These are phyloP conservation scores for Coracias cyanogaster DNA, from an alignment of 2,797 vertebrate species.

Conservation along the genomic window DNA sequence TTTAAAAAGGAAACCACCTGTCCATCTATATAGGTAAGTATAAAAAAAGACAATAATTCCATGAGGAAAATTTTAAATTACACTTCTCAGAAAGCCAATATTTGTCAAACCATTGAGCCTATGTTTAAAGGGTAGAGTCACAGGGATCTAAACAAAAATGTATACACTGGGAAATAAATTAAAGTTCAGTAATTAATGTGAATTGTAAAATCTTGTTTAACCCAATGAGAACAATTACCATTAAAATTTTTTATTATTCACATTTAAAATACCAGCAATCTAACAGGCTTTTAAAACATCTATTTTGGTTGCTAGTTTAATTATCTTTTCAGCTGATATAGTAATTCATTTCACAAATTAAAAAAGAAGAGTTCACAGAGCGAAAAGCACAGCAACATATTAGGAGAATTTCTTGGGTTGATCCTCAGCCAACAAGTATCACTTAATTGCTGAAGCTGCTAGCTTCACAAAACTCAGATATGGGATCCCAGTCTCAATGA, in stretches of 20 bases:
- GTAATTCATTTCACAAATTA: constrained; percentile 32
- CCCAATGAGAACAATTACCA: constrained; percentile 31
- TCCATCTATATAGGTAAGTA: neutral
- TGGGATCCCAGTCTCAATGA: neutral
- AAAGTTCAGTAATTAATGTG: constrained; percentile 19
- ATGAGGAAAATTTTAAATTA: neutral
- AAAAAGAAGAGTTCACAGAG: neutral
- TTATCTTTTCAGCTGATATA: constrained; percentile 38
- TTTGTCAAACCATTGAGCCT: neutral
- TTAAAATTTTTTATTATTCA: constrained; percentile 36
- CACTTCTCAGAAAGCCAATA: neutral
- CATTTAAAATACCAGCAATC: constrained; percentile 22
- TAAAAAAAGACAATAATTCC: neutral
- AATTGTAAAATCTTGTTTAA: constrained; percentile 38
- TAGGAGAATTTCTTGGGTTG: neutral
- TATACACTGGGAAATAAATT: neutral
- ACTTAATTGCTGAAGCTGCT: neutral
- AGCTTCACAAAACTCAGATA: neutral
- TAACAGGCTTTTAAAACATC: constrained; percentile 5
- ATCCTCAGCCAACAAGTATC: neutral
- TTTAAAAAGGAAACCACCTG: neutral
- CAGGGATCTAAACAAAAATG: neutral
- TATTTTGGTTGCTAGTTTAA: constrained; percentile 29
- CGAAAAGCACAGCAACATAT: neutral
- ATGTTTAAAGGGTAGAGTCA: neutral